Evolutionary conservation across 2,888 invertebrate species (phyloP).

Genomic region (Rhogogaster chlorosoma): DNA sequence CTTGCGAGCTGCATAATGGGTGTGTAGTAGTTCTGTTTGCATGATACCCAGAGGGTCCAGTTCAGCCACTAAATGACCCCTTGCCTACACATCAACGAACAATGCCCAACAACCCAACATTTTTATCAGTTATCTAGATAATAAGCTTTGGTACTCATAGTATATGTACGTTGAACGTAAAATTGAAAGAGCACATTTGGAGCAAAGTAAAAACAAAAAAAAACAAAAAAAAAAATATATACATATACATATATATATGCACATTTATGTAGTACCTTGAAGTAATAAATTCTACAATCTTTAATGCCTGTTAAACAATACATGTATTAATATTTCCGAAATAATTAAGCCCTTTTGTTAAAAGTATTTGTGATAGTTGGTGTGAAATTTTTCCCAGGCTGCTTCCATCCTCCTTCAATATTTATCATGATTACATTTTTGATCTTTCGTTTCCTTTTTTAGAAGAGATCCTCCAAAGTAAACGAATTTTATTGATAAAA

Average conservation of each 20-base stretch:
- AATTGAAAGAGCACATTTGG: background rate
- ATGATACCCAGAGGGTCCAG: constrained; percentile 96
- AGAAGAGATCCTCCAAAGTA: background rate
- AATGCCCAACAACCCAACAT: constrained; percentile 62
- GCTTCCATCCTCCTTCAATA: background rate
- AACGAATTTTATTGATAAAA: background rate
- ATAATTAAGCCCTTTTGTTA: background rate
- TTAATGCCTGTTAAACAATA: constrained; percentile 9
- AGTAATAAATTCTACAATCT: background rate
- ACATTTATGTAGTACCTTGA: background rate
- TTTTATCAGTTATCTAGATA: constrained; percentile 43
- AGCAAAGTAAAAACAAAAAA: background rate
- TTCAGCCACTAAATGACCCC: constrained; percentile 96
- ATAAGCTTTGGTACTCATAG: constrained; percentile 22
- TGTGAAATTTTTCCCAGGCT: background rate
- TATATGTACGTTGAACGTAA: background rate
- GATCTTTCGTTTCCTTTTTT: background rate
- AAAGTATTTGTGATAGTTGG: background rate
- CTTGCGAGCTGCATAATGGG: constrained; percentile 79
- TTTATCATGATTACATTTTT: background rate
- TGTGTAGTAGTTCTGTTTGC: constrained; percentile 84
- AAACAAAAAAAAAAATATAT: background rate
- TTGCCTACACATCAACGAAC: constrained; percentile 83
- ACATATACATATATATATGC: background rate
- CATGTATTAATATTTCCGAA: background rate